These are phyloP conservation scores for Nasua narica DNA, from an alignment of 2,797 vertebrate species.

Conservation along the genomic window DNA sequence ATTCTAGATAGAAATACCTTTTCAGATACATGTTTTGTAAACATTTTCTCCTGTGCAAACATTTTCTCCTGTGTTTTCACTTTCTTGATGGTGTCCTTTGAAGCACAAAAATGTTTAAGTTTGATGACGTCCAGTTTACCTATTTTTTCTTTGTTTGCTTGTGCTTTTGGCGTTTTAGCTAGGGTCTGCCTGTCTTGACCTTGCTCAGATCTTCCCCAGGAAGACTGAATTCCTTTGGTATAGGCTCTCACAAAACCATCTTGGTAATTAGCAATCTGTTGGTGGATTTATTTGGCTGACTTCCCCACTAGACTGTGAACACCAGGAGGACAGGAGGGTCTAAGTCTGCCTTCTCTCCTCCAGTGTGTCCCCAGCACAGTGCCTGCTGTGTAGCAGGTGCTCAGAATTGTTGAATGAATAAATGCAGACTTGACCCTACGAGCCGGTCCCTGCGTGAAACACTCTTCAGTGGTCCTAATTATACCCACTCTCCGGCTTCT, in stretches of 20 bases:
- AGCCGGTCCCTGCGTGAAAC: neutral
- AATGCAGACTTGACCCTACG: neutral
- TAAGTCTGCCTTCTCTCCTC: neutral
- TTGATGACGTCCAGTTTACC: neutral
- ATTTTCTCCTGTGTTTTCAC: neutral
- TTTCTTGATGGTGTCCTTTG: neutral
- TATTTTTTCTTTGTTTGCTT: neutral
- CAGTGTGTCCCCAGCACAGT: neutral
- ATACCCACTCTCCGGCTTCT: neutral
- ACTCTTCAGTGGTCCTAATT: neutral
- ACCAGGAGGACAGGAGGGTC: neutral
- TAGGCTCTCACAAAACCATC: neutral
- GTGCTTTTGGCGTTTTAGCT: neutral
- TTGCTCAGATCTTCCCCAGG: neutral
- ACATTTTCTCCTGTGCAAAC: neutral
- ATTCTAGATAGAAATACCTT: neutral
- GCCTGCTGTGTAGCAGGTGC: neutral
- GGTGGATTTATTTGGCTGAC: neutral
- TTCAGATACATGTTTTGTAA: neutral
- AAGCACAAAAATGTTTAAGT: neutral
- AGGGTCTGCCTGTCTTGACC: neutral
- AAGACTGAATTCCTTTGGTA: neutral
- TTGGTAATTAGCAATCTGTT: neutral
- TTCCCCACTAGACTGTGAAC: neutral
- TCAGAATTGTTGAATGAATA: neutral